phyloP scores from a whole-genome alignment of 2,797 vertebrate species.

The Propithecus perrieri region DNA sequence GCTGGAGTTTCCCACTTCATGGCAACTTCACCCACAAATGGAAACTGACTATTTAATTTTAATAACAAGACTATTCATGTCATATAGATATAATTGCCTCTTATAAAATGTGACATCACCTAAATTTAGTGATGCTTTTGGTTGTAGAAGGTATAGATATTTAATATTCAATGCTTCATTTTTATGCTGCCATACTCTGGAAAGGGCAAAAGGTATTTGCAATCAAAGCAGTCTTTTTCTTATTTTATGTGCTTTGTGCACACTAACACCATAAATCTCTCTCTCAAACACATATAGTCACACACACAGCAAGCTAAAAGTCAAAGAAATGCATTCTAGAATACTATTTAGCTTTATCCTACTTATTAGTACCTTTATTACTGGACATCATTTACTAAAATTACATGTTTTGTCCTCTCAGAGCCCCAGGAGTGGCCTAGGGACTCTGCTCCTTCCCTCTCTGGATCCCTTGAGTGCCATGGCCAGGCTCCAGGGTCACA shows the following conservation, averaged over 20 bases:
- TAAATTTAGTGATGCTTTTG: background rate
- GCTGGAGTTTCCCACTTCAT: background rate
- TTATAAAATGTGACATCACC: background rate
- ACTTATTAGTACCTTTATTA: slow-evolving; percentile 47
- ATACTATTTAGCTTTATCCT: background rate
- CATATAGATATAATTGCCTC: background rate
- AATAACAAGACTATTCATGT: background rate
- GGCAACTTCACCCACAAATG: background rate
- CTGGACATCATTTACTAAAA: slow-evolving; percentile 61
- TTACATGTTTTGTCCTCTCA: slow-evolving; percentile 31
- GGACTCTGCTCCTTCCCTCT: slow-evolving; percentile 73
- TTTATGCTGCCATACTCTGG: background rate
- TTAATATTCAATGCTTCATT: background rate
- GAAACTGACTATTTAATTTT: background rate
- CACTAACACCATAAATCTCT: background rate
- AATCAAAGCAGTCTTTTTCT: background rate
- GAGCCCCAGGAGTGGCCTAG: background rate
- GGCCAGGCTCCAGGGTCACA: background rate
- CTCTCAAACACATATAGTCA: background rate
- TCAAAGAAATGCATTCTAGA: background rate
- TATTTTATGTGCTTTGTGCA: background rate
- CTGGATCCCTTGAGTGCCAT: slow-evolving; percentile 52
- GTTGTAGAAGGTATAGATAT: background rate
- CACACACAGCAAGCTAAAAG: background rate
- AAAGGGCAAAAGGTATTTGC: background rate